These are phyloP conservation scores for Halictus quadricinctus DNA, from an alignment of 2,888 invertebrate species.

Conservation along the genomic window DNA sequence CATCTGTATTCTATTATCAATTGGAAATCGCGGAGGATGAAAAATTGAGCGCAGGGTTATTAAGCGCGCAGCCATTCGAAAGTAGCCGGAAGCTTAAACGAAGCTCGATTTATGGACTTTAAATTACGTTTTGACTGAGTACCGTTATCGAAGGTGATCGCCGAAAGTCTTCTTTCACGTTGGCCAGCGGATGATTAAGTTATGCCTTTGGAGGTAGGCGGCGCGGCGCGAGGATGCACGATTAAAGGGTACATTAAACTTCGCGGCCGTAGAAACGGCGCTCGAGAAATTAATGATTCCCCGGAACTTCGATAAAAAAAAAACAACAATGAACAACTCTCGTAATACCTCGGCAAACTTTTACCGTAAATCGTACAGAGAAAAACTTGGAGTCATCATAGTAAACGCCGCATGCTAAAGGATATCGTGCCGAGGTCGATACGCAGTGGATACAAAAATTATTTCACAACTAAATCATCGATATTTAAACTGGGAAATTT, in stretches of 20 bases:
- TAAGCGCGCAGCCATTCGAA: conserved; percentile 41
- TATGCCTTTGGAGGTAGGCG: conserved; percentile 4
- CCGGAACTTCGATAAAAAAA: conserved; percentile 8
- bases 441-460: not conserved
- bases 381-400: not conserved
- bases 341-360: not conserved
- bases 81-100: conserved; percentile 40
- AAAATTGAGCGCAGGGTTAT: conserved; percentile 15
- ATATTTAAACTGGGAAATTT: not conserved
- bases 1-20: conserved; percentile 23
- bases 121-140: conserved; percentile 45
- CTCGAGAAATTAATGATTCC: conserved; percentile 14
- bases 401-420: not conserved
- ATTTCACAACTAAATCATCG: not conserved
- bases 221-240: conserved; percentile 6
- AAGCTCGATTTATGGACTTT: conserved; percentile 45
- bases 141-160: conserved; percentile 46
- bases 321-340: not conserved
- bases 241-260: conserved; percentile 44
- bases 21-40: conserved; percentile 42
- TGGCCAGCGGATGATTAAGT: conserved; percentile 10
- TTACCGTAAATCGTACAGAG: not conserved
- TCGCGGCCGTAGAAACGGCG: conserved; percentile 5
- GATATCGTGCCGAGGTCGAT: not conserved
- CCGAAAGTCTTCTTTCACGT: conserved; percentile 14